These are phyloP conservation scores for Trogon surrucura DNA, from an alignment of 2,113 vertebrate genomes.

Conservation along the genomic window DNA sequence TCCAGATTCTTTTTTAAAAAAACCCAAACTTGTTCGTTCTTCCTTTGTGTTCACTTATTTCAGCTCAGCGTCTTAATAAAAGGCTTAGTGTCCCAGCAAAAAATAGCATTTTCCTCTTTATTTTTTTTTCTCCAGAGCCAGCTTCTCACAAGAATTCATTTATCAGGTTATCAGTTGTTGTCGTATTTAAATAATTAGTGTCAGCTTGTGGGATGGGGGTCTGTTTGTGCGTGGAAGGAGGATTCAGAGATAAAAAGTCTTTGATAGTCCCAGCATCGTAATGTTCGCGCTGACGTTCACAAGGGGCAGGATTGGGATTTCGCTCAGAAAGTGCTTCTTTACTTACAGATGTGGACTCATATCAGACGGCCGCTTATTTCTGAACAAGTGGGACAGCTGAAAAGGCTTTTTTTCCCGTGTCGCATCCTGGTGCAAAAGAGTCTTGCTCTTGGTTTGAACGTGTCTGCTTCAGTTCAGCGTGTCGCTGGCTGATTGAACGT, in stretches of 20 bases:
- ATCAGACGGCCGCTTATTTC: background rate
- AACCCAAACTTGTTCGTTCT: background rate
- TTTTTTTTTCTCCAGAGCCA: background rate
- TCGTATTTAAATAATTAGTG: background rate
- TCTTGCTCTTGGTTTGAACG: background rate
- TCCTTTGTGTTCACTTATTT: conserved; percentile 24
- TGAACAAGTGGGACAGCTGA: background rate
- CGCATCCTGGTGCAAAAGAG: background rate
- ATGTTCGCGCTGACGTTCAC: background rate
- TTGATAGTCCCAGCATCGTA: background rate
- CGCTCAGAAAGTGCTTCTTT: background rate
- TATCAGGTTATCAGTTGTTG: background rate
- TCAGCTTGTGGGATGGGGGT: background rate
- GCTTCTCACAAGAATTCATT: background rate
- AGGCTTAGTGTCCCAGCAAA: background rate
- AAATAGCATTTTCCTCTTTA: background rate
- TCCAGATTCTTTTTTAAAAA: background rate
- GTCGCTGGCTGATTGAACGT: background rate
- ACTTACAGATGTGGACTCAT: background rate
- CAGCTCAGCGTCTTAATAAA: background rate
- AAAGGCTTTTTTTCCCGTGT: background rate
- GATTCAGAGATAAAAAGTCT: background rate
- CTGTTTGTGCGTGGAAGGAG: background rate
- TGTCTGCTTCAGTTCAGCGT: background rate
- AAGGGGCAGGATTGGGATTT: background rate